Percentiles rank a stretch among this genome's conserved stretches.
Evolutionary conservation across 2,888 invertebrate genomes (phyloP).

Genomic region (Catocala sponsa): DNA sequence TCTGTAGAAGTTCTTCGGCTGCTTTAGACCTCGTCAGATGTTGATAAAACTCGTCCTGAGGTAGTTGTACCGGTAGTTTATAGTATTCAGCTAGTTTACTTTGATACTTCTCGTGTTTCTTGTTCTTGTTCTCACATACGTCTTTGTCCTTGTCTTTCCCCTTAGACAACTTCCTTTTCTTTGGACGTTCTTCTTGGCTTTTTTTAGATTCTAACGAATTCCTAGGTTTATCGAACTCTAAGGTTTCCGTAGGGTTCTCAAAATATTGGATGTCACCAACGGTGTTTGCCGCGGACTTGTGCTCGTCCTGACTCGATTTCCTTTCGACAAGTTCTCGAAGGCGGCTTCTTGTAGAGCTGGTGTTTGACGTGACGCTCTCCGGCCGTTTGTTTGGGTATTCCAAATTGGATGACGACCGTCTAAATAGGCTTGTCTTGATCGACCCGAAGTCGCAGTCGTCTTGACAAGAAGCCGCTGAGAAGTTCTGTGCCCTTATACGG

Average conservation of each 20-base stretch:
- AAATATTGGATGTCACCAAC: slow-evolving; percentile 85
- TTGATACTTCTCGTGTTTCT: slow-evolving; percentile 83
- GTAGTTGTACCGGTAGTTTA: slow-evolving; percentile 79
- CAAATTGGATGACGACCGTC: slow-evolving; percentile 82
- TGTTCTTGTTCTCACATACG: slow-evolving; percentile 73
- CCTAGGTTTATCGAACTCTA: slow-evolving; percentile 81
- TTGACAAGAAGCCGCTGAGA: slow-evolving; percentile 87
- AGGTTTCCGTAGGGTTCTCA: slow-evolving; percentile 84
- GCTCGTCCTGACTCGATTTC: slow-evolving; percentile 85
- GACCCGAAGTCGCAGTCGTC: slow-evolving; percentile 85
- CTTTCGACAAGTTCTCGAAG: slow-evolving; percentile 86
- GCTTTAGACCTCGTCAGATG: slow-evolving; percentile 82
- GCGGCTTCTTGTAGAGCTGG: slow-evolving; percentile 86
- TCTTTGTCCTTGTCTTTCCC: slow-evolving; percentile 76
- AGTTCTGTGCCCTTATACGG: slow-evolving; percentile 87
- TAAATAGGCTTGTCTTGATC: slow-evolving; percentile 85
- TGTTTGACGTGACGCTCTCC: slow-evolving; percentile 83
- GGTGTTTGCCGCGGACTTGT: slow-evolving; percentile 82
- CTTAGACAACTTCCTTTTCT: slow-evolving; percentile 80
- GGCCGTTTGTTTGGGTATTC: slow-evolving; percentile 80
- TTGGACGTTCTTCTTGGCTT: slow-evolving; percentile 79
- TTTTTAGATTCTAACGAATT: slow-evolving; percentile 80
- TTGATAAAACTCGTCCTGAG: slow-evolving; percentile 85
- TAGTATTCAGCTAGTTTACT: slow-evolving; percentile 85
- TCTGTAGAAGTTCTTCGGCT: slow-evolving; percentile 80